Base-by-base conservation (phyloP, 2,888 invertebrate genomes). In the Hyalella azteca region DNA sequence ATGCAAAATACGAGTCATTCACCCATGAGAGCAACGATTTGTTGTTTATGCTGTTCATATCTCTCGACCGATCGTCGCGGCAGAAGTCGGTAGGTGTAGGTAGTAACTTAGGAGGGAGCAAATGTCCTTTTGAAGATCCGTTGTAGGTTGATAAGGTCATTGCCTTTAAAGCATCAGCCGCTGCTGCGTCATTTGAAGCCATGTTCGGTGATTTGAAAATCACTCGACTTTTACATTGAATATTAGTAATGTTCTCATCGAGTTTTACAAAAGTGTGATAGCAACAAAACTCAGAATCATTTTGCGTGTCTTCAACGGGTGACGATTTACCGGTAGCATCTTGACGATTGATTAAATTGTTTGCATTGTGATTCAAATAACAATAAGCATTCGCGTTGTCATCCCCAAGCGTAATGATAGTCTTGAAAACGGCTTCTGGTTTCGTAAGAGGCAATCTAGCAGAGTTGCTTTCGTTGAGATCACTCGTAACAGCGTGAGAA, bases 11-110 rank as follows among this genome's bases (percentile, higher is more conserved):
- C 11, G 54, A 54, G 22, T 54, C 66, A 36, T 66, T 32, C 39
- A 66, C 29, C 66, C 66, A 66, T 19, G 66, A 66, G 36, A 66
- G 66, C 19, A 66, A 32, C 32, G 66, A 66, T 29, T 22, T 29
- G 36, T 45, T 54, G 54, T 54, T 26, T 66, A 32, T 66, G n/a
- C n/a, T 66, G 66, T 36, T 66, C 3, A 66, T 19, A 39, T 36
- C 1, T 36, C 32, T 7, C 29, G 36, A 19, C 7, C 66, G 13
- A n/a, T 19, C 59, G 32, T 59, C 39, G 5, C 13, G 15, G 39
- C 36, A 36, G 19, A 29, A 36, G 66, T 66, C 54, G 7, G 32
- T 22, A 32, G 36, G 66, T 36, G 66, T 66, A 36, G 66, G 66
- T 32, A 36, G 7, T 19, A 66, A 9, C 3, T 29, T 22, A 66